Evolutionary conservation across 2,113 vertebrate species (phyloP), one percentile per base, ranked within the genome.

Genomic region (Petroica traversi): DNA sequence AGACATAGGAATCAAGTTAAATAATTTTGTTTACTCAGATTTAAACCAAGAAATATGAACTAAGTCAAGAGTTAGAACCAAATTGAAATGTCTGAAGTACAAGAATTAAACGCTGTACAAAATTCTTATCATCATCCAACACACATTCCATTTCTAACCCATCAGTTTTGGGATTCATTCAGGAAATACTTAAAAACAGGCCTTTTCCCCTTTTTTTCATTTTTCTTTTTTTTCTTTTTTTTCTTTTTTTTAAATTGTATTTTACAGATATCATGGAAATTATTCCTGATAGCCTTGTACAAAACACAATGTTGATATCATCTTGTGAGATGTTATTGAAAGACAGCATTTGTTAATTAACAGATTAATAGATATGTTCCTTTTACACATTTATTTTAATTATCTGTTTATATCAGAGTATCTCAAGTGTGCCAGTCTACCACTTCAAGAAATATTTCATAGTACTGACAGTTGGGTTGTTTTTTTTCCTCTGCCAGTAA

Each of bases 121-220:
- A 95, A 95, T 73, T 95, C 14, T 16, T 89, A 85, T 61, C 34
- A 46, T 85, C 91, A 94, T 95, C 96, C 95, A 97, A 89, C 87
- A 94, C 69, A 54, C 89, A 96, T 97, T 96, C 91, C 93, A 95
- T 95, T 95, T 96, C 84, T 91, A 95, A 89, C 91, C 94, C 89
- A 95, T 95, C 93, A 89, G 91, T 94, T 95, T 95, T 94, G 93
- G 95, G 91, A 96, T 94, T 94, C 51, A 73, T 95, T 94, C 91
- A 95, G 94, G 54, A 97, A 95, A 97, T 87, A 93, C 81, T 95
- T 92, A 93, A 96, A 93, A 95, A n/a, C 87, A 91, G 81, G 33
- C 28, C 22, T 9, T 68, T 76, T 63, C 72, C 13, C 2, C 5
- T 31, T 58, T 67, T 73, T 24, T 36, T 8, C 13, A n/a, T n/a